Conservation (phyloP, 1,140 invertebrate genomes). For the Bicyclus anynana region DNA sequence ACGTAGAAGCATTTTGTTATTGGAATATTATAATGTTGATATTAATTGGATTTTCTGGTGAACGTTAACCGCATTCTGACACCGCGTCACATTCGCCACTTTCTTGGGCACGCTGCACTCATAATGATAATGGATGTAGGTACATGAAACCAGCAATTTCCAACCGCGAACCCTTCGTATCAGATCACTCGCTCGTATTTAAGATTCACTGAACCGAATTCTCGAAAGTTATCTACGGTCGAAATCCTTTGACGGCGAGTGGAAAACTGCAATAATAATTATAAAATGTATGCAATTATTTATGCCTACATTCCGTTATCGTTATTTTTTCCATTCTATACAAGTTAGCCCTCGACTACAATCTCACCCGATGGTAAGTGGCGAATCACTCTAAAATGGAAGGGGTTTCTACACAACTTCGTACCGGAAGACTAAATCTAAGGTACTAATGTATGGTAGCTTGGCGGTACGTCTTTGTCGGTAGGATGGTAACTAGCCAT, state of each 20-base stretch:
- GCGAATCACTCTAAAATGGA: no score
- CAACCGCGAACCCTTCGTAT: constrained; percentile 45
- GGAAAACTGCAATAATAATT: background rate
- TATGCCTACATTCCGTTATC: background rate
- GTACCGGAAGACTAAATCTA: no score
- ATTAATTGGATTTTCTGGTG: constrained; percentile 14
- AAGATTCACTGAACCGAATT: constrained; percentile 30
- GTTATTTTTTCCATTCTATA: background rate
- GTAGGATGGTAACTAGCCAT: no score
- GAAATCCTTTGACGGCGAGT: constrained; percentile 8
- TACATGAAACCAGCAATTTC: constrained; percentile 53
- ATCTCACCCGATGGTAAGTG: no score
- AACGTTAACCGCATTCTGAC: constrained; percentile 41
- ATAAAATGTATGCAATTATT: background rate
- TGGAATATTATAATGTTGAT: background rate
- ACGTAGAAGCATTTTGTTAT: constrained; percentile 1
- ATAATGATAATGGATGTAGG: constrained; percentile 44
- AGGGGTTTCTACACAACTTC: no score
- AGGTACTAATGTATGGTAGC: no score
- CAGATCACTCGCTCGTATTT: constrained; percentile 39
- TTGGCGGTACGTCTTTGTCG: no score
- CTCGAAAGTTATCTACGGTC: constrained; percentile 40
- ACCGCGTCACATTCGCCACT: constrained; percentile 43
- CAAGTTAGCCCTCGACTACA: no score
- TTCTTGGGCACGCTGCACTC: constrained; percentile 52